Base-by-base conservation (phyloP, 64 coral and sea anemone genomes). In the Porites australiensis region DNA sequence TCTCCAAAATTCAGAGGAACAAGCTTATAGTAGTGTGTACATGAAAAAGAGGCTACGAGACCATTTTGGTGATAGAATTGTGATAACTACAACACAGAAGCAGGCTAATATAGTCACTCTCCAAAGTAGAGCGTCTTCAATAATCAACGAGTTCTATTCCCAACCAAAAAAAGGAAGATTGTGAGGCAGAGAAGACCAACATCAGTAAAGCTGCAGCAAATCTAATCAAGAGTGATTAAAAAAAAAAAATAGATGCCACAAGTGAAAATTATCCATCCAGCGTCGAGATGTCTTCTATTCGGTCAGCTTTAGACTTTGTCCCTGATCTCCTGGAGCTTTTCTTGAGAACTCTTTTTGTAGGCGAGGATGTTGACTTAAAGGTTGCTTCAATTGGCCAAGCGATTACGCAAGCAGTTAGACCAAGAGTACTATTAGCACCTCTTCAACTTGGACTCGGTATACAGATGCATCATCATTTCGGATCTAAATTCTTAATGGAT, bases 381-480 rank as follows among this genome's bases (percentile, higher is more conserved):
- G 14, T 91, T 58, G 77, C 89, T 16, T 70, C 89, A 55, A 78
- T 91, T 72, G 76, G 77, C 44, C 89, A 89, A 81, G 92, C 92
- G n/a, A 94, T 89, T 58, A 94, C 88, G 22, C 75, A 94, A 72
- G 62, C 72, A 49, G 50, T 52, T 8, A 47, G 89, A 16, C 89
- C 89, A 44, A 78, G 77, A 48, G 75, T 54, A 14, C 44, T 90
- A 19, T 12, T 90, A 44, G 63, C 75, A 5, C 88, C 88, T 5
- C 57, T 90, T 7, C 67, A 87, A 27, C 52, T 74, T 3, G 66
- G 23, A 16, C 50, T 87, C 27, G 84, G 23, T 16, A 19, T 90
- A 4, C 88, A 90, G n/a, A 78, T 90, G 48, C 77, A 90, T 19
- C 89, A 90, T 70, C 61, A 51, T 20, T 81, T 79, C 65, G 12